Evolutionary conservation across 2,797 vertebrate species (phyloP), one percentile per base, ranked within the genome.

Genomic region (Cyprinodon diabolis): DNA sequence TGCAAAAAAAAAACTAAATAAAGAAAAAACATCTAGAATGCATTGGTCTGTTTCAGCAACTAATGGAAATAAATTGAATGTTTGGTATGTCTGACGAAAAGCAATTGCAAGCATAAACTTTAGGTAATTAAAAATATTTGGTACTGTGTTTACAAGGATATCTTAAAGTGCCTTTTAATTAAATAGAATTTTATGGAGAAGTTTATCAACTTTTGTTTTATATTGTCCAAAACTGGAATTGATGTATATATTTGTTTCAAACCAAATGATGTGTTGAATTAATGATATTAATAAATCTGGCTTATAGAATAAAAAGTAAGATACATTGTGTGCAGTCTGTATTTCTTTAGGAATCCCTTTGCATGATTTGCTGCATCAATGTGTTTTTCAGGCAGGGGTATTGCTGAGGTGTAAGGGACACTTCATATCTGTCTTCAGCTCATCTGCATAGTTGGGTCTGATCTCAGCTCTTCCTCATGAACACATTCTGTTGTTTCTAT

Each of bases 21-120:
- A 77, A 81, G 40, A 40, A 40, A 40, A 74, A 70, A 81, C 77
- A 48, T 78, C 79, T 71, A 77, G 68, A 80, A 80, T 78, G 65
- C 70, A 74, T 4, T 35, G 82, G 85, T 85, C 66, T 88, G 86
- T 86, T 75, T 40, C 83, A 87, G 84, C 72, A 65, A 77, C 80
- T 81, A 77, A 80, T 74, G 81, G 56, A 77, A 80, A 86, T 56
- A 11, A 71, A 75, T 75, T 66, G 80, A 75, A 21, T 77, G 67
- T 68, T 84, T 51, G 23, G 71, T 43, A 75, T 13, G 9, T 65
- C 71, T 57, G 69, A 77, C 68, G 52, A 15, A 45, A 40, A 69
- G 73, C 71, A 78, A 77, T 78, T 75, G 54, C 72, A 87, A 79
- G 80, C 68, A 82, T 83, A 83, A 84, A 84, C 51, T 37, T 65